Conservation (phyloP, 2,888 invertebrate species). For the Gari tellinella region DNA sequence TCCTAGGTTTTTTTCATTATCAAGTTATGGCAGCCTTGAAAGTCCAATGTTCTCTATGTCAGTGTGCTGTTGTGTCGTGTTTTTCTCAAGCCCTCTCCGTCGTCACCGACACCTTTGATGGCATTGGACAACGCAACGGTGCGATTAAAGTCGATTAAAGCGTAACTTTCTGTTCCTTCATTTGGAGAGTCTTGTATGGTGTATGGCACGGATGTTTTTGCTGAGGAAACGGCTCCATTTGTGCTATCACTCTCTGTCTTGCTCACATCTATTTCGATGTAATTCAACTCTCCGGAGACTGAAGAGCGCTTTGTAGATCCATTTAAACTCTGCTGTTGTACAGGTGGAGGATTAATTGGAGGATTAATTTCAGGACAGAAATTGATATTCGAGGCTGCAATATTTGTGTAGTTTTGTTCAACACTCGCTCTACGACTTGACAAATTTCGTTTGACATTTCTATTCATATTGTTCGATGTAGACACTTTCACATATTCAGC, state of each 20-base stretch:
- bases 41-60: slow-evolving; percentile 26
- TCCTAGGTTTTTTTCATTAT: too few relatives aligned
- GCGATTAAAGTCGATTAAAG: slow-evolving; percentile 97
- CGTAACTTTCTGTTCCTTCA: slow-evolving; percentile 88
- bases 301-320: slow-evolving; percentile 23
- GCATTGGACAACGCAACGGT: slow-evolving; percentile 95
- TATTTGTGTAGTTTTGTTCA: slow-evolving; percentile 67
- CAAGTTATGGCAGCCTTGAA: too few relatives aligned
- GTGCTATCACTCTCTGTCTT: slow-evolving; percentile 59
- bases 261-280: slow-evolving; percentile 76
- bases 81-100: slow-evolving; percentile 86
- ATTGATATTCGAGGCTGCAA: slow-evolving; percentile 47
- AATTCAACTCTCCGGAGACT: slow-evolving; percentile 68
- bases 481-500: slow-evolving; percentile 18
- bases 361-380: slow-evolving; percentile 29
- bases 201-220: slow-evolving; percentile 73
- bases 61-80: slow-evolving; percentile 81
- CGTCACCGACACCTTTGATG: slow-evolving; percentile 89
- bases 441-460: slow-evolving; percentile 11
- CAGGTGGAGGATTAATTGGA: slow-evolving; percentile 13
- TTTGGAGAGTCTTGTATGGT: slow-evolving; percentile 76
- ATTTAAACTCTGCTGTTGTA: slow-evolving; percentile 14
- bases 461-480: slow-evolving; percentile 25
- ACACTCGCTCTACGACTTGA: slow-evolving; percentile 41
- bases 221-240: slow-evolving; percentile 59